Conservation (phyloP, 2,113 vertebrate genomes). For the Brachyhypopomus gauderio region DNA sequence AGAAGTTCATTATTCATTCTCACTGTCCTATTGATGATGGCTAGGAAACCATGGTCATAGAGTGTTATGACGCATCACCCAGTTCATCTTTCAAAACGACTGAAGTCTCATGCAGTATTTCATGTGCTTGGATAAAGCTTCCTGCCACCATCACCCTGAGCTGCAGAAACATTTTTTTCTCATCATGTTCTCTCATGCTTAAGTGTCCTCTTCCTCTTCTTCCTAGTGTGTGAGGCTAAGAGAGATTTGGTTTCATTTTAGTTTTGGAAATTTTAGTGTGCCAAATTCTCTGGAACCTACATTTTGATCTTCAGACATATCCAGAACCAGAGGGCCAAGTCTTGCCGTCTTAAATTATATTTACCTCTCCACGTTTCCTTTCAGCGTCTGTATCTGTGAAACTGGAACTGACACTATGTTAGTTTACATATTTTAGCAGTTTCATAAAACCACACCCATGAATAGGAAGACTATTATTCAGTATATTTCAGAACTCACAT, state of each 20-base stretch:
- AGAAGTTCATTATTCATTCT: no score
- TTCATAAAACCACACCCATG: neutral
- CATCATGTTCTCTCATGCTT: neutral
- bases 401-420: slow-evolving; percentile 27
- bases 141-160: neutral
- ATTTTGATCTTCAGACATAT: slow-evolving; percentile 2
- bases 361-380: slow-evolving; percentile 6
- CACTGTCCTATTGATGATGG: neutral
- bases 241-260: slow-evolving; percentile 22
- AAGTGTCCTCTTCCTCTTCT: neutral
- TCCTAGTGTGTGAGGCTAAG: neutral
- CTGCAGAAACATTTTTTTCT: slow-evolving; percentile 27
- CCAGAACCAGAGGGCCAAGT: slow-evolving; percentile 10
- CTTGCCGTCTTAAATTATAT: slow-evolving; percentile 12
- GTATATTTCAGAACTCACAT: no score
- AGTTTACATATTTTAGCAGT: slow-evolving; percentile 3
- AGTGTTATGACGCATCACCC: neutral
- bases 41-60: neutral
- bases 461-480: no score
- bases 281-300: slow-evolving; percentile 5
- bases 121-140: slow-evolving; percentile 8
- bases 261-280: slow-evolving; percentile 7
- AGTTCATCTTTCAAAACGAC: neutral
- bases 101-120: neutral
- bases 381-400: slow-evolving; percentile 28